phyloP scores from a whole-genome alignment of 1,140 invertebrate species.

The Bombus impatiens region DNA sequence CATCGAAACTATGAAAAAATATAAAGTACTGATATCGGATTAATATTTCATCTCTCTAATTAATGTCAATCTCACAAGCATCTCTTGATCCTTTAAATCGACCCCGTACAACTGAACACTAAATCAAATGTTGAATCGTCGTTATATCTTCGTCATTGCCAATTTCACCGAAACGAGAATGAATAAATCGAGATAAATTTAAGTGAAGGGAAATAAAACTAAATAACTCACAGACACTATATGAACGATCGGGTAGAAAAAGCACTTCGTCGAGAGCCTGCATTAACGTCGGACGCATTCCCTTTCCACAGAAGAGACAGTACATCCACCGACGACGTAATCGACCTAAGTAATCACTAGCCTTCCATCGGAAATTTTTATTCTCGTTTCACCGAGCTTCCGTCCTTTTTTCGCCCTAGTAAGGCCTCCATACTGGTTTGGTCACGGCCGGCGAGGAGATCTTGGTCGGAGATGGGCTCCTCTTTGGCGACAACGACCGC shows the following conservation, averaged over 20 bases:
- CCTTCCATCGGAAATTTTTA: slow-evolving; percentile 68
- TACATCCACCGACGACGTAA: neutral
- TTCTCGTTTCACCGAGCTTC: neutral
- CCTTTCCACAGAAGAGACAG: neutral
- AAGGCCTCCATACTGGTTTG: slow-evolving; percentile 90
- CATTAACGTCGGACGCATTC: neutral
- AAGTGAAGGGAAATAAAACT: fast-evolving
- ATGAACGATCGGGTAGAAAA: no score
- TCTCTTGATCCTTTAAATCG: neutral
- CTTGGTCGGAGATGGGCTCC: slow-evolving; percentile 84
- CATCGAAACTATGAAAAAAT: no score
- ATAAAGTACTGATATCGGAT: no score
- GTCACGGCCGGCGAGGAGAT: slow-evolving; percentile 82
- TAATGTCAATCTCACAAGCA: no score
- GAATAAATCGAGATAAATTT: no score
- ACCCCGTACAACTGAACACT: slow-evolving; percentile 72
- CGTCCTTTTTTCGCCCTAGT: slow-evolving; percentile 80
- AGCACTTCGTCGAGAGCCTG: no score
- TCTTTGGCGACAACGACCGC: slow-evolving; percentile 78
- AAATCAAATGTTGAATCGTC: neutral
- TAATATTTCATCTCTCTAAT: no score
- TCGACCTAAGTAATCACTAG: slow-evolving; percentile 71
- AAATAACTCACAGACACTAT: fast-evolving
- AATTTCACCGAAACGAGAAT: neutral
- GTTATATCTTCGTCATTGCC: no score